A percentile compares a stretch with the other conserved stretches of the same genome.
phyloP scores from a whole-genome alignment of 2,113 vertebrate genomes.

The Argyrosomus japonicus region DNA sequence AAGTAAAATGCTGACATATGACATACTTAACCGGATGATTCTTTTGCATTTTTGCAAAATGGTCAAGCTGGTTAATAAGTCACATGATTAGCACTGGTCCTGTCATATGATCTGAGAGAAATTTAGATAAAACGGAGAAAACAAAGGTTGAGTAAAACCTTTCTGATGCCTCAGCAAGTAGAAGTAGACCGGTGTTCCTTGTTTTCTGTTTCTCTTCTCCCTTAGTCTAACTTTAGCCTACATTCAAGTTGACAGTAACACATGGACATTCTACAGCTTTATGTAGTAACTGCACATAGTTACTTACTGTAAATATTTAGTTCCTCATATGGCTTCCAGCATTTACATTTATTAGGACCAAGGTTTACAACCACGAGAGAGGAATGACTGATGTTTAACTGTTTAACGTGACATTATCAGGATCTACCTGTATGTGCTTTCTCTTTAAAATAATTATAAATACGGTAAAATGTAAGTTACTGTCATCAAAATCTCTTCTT shows the following conservation, averaged over 20 bases:
- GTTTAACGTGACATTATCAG: background rate
- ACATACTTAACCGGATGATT: background rate
- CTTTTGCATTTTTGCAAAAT: conserved; percentile 13
- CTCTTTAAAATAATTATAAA: background rate
- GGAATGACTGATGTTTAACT: background rate
- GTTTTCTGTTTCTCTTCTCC: conserved; percentile 62
- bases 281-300: background rate
- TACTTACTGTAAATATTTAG: background rate
- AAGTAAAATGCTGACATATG: conserved; percentile 41
- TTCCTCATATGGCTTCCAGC: background rate
- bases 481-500: background rate
- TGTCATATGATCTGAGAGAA: conserved; percentile 58
- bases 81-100: conserved; percentile 52
- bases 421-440: background rate
- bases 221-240: background rate
- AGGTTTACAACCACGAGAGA: background rate
- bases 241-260: background rate
- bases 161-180: conserved; percentile 60
- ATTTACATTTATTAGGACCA: background rate
- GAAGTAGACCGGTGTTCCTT: conserved; percentile 40
- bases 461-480: background rate
- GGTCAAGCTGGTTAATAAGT: conserved; percentile 57
- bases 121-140: conserved; percentile 21
- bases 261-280: background rate
- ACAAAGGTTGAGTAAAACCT: background rate